phyloP scores from a whole-genome alignment of 2,113 vertebrate genomes.

The Conger conger region DNA sequence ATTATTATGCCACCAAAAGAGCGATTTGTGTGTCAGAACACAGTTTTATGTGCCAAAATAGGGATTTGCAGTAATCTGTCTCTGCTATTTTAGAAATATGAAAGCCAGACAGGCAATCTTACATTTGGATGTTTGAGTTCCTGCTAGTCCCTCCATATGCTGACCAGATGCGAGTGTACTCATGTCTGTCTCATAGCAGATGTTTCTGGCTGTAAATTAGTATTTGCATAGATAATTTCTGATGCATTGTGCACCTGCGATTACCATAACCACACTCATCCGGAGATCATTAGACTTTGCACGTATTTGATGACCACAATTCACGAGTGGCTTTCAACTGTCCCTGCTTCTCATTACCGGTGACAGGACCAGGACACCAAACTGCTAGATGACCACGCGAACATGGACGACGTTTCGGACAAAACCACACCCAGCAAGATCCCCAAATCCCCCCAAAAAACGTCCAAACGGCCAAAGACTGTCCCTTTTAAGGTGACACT shows the following conservation, averaged over 20 bases:
- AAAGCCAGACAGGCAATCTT: not conserved
- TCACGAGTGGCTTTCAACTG: not conserved
- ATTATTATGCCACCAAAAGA: not conserved
- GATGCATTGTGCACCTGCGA: not conserved
- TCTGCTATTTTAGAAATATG: not conserved
- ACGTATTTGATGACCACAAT: not conserved
- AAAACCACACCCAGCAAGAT: slow-evolving; percentile 89
- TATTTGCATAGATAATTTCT: not conserved
- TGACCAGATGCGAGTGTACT: slow-evolving; percentile 9
- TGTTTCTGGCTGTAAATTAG: not conserved
- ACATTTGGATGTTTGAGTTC: not conserved
- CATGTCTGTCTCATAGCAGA: not conserved
- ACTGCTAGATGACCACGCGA: slow-evolving; percentile 72
- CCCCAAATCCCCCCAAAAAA: slow-evolving; percentile 91
- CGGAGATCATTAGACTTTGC: not conserved
- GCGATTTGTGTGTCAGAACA: not conserved
- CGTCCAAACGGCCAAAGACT: slow-evolving; percentile 85
- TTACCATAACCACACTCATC: not conserved
- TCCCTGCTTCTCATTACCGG: not conserved
- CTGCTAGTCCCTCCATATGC: not conserved
- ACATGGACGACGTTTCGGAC: slow-evolving; percentile 83
- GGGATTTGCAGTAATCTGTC: not conserved
- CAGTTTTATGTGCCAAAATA: not conserved
- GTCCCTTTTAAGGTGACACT: slow-evolving; percentile 86
- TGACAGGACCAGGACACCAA: slow-evolving; percentile 65